Base-by-base conservation (phyloP, 2,113 vertebrate species). In the Sisor rabdophorus region DNA sequence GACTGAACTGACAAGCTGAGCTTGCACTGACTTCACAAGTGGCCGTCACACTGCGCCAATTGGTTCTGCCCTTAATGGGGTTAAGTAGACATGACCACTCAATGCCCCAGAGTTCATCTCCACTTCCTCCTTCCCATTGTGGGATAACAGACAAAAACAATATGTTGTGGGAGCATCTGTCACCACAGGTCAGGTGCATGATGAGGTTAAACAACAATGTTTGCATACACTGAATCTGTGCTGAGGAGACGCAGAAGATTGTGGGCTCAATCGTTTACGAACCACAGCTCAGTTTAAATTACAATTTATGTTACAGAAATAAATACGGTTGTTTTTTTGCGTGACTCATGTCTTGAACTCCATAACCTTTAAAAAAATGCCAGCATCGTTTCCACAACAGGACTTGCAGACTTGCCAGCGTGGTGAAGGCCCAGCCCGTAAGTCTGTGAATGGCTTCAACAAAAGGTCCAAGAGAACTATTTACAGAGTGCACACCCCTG, bases 31-130 rank as follows among this genome's bases (percentile, higher is more conserved):
- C 86, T 86, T 85, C 75, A 82, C 83, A 83, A 85, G 87, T 87
- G 88, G 82, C 87, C 79, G 77, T 83, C 78, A 76, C 85, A 85
- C 86, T 88, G 88, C 83, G 84, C 80, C 87, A 86, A 92, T 91
- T 91, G 89, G 89, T 84, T 78, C 82, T 73, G 85, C 86, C 82
- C 74, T 69, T 69, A 76, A 71, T 68, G 77, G 89, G 84, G 91
- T 92, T 92, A 92, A 92, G 91, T 89, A 90, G 90, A 92, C 89
- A 88, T 80, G 90, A 91, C 90, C 91, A 69, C 80, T 65, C 58
- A 0, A 2, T 76, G 87, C 81, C 88, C 89, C 11, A 69, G 84
- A 88, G 89, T 87, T 91, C 89, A 88, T 88, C 87, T 69, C 80
- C 85, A 86, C 88, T 91, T 91, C 91, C 90, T 89, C 83, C 78